Conservation (phyloP, 2,113 vertebrate genomes). For the Melospiza georgiana region DNA sequence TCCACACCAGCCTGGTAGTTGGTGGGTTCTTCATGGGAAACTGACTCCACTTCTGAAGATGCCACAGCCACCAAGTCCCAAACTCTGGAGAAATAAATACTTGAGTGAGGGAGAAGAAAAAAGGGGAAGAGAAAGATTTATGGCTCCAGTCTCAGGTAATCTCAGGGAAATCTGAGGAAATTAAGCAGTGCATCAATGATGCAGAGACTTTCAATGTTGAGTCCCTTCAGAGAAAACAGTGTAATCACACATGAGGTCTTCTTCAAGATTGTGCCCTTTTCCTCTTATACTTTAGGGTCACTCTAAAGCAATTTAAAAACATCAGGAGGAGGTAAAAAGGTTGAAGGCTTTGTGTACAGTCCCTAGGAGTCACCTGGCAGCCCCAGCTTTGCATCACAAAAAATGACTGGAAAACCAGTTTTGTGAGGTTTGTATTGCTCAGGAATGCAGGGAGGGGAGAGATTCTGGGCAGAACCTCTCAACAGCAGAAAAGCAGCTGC, state of each 20-base stretch:
- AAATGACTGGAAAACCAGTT: background rate
- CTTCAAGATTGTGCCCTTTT: background rate
- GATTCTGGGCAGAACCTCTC: background rate
- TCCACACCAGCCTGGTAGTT: background rate
- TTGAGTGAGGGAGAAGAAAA: background rate
- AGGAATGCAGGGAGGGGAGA: background rate
- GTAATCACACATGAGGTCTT: background rate
- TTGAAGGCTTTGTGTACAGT: slow-evolving; percentile 22
- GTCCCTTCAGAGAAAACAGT: background rate
- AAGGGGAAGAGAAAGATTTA: background rate
- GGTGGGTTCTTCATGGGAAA: background rate
- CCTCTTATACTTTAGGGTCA: background rate
- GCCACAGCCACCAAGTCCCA: background rate
- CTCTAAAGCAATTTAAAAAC: background rate
- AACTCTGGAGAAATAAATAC: background rate
- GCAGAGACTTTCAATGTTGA: background rate
- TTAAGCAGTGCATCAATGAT: background rate
- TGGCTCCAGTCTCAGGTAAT: background rate
- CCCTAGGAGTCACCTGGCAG: background rate
- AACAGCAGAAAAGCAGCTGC: background rate
- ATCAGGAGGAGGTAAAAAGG: slow-evolving; percentile 43
- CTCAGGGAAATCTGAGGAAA: background rate
- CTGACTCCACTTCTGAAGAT: background rate
- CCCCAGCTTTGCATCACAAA: background rate
- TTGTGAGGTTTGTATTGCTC: background rate